phyloP scores from a whole-genome alignment of 2,113 vertebrate genomes.

The Phocoena phocoena region DNA sequence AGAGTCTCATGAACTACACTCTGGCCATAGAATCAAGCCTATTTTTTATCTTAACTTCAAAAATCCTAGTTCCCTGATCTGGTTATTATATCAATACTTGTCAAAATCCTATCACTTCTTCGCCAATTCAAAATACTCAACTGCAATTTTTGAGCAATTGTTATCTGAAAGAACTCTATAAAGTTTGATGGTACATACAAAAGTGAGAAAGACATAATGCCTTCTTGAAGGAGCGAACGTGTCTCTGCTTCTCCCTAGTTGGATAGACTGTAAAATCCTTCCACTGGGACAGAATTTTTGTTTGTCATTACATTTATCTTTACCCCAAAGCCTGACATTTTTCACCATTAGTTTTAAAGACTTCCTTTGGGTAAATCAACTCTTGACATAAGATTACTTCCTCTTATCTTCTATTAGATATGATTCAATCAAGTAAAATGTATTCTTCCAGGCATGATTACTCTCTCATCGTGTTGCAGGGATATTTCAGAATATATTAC shows the following conservation, averaged over 20 bases:
- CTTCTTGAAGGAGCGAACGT: background rate
- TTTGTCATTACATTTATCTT: background rate
- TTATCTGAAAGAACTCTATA: background rate
- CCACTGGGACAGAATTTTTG: background rate
- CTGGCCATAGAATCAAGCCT: background rate
- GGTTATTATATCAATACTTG: background rate
- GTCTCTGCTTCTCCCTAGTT: background rate
- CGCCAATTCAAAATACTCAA: background rate
- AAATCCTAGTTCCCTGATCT: background rate
- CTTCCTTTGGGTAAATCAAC: background rate
- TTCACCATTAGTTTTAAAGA: background rate
- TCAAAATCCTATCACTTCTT: background rate
- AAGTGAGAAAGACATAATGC: background rate
- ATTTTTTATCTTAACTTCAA: slow-evolving; percentile 5
- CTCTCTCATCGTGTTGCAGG: background rate
- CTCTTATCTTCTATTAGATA: background rate
- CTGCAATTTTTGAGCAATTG: background rate
- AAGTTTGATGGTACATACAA: background rate
- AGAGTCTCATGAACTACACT: background rate
- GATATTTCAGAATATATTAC: background rate
- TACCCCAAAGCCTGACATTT: background rate
- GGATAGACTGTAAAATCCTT: background rate
- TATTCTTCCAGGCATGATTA: background rate
- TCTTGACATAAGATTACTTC: background rate
- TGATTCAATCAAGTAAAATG: background rate